Percentiles rank a stretch among this genome's conserved stretches.
phyloP scores from a whole-genome alignment of 2,797 vertebrate species.

The Arctocebus calabarensis region DNA sequence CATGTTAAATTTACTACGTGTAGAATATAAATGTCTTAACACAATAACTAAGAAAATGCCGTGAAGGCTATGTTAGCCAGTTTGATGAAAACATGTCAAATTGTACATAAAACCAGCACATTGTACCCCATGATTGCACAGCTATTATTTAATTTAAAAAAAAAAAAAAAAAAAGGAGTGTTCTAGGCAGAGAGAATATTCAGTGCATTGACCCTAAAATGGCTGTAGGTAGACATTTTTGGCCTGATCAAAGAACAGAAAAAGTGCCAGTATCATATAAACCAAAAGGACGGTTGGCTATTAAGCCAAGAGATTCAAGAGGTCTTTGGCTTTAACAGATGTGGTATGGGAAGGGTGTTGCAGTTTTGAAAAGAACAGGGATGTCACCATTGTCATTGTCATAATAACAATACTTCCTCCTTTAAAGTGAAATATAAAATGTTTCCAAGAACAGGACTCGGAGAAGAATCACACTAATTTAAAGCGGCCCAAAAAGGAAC shows the following conservation, averaged over 20 bases:
- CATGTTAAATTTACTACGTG: no score
- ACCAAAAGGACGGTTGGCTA: neutral
- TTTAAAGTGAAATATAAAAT: neutral
- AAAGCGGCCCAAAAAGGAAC: neutral
- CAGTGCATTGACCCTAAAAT: neutral
- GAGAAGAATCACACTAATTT: neutral
- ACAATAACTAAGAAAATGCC: no score
- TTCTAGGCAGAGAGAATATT: neutral
- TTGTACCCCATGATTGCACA: no score
- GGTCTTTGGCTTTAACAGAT: neutral
- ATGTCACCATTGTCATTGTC: neutral
- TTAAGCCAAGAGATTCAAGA: neutral
- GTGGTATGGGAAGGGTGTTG: neutral
- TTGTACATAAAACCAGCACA: no score
- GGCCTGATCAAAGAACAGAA: neutral
- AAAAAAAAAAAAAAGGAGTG: no score
- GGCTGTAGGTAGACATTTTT: neutral
- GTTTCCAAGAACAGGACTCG: neutral
- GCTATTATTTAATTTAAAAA: no score
- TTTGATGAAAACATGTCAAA: no score
- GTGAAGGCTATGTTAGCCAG: no score
- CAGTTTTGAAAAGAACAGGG: neutral
- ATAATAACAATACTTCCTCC: neutral
- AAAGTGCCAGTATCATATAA: neutral
- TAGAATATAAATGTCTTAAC: no score